Percentiles rank a stretch among this genome's conserved stretches.
phyloP scores from a whole-genome alignment of 92 coral and sea anemone species.

The Bergia puertoricense region DNA sequence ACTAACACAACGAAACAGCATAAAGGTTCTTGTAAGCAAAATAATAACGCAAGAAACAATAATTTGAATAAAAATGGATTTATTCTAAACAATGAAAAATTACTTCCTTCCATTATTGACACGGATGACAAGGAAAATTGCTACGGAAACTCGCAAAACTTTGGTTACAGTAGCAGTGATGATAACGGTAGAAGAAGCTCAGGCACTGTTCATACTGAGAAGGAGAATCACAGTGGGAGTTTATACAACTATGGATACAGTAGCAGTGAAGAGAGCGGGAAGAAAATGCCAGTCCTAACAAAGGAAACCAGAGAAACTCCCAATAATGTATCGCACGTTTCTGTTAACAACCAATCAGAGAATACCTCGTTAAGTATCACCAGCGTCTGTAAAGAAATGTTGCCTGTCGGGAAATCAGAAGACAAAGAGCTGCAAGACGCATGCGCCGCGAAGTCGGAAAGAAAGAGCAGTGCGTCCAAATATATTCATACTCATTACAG shows the following conservation, averaged over 20 bases:
- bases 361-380: not conserved
- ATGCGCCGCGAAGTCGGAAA: conserved; percentile 38
- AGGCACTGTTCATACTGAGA: not conserved
- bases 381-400: not conserved
- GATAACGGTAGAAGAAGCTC: conserved; percentile 5
- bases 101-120: conserved; percentile 59
- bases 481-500: conserved; percentile 58
- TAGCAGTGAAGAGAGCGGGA: conserved; percentile 22
- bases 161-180: conserved; percentile 20
- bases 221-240: conserved; percentile 9
- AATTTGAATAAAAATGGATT: conserved; percentile 49
- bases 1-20: conserved; percentile 36
- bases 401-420: not conserved
- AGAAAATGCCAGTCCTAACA: not conserved
- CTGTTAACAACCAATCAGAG: conserved; percentile 12
- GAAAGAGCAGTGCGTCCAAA: conserved; percentile 74
- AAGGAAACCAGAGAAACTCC: conserved; percentile 15
- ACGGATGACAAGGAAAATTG: conserved; percentile 84
- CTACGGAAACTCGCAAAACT: conserved; percentile 27
- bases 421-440: conserved; percentile 1
- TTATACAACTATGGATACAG: conserved; percentile 25
- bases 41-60: conserved; percentile 57
- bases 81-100: conserved; percentile 48
- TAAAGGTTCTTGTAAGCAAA: conserved; percentile 54
- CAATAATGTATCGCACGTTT: not conserved